Evolutionary conservation across 2,113 vertebrate genomes (phyloP).

Genomic region (Apteryx mantelli): DNA sequence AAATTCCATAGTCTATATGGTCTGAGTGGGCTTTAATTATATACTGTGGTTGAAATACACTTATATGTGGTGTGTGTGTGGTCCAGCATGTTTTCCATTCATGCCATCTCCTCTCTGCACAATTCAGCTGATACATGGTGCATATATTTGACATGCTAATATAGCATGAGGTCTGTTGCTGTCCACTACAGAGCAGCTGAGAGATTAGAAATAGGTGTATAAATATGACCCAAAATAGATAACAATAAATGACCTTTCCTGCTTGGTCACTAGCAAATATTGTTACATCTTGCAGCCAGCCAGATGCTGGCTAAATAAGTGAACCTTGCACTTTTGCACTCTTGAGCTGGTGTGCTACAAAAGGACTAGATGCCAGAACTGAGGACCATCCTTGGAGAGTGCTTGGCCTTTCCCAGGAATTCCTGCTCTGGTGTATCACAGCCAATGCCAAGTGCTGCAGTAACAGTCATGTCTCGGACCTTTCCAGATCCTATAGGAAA

Average conservation of each 20-base stretch:
- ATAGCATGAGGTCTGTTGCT: not conserved
- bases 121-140: not conserved
- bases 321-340: not conserved
- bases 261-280: not conserved
- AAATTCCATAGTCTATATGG: not conserved
- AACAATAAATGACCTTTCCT: not conserved
- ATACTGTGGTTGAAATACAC: not conserved
- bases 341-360: not conserved
- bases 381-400: slow-evolving; percentile 29
- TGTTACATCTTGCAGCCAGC: not conserved
- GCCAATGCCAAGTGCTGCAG: slow-evolving; percentile 28
- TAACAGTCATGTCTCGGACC: slow-evolving; percentile 21
- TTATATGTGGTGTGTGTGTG: not conserved
- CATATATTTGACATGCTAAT: not conserved
- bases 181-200: not conserved
- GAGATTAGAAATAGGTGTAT: not conserved
- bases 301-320: not conserved
- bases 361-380: not conserved
- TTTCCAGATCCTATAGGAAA: slow-evolving; percentile 56
- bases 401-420: slow-evolving; percentile 27
- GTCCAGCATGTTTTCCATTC: not conserved
- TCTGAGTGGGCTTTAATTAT: not conserved
- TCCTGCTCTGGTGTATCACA: not conserved
- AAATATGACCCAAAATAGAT: not conserved
- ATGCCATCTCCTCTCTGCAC: not conserved